A percentile compares a stretch with the other conserved stretches of the same genome.
These are phyloP conservation scores for Holotrichia oblita DNA, from an alignment of 1,140 invertebrate genomes.

Conservation along the genomic window DNA sequence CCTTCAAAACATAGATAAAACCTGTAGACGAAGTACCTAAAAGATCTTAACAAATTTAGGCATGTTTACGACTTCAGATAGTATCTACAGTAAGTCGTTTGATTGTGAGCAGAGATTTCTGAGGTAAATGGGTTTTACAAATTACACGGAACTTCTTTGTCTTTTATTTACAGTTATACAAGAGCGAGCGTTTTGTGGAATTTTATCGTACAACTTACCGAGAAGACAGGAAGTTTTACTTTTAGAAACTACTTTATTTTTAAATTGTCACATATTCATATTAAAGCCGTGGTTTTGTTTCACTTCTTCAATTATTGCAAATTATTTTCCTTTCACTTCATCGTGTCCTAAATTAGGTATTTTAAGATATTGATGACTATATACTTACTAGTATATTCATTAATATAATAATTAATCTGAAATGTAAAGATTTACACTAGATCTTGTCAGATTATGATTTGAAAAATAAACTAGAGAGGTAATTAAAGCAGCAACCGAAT, in stretches of 20 bases:
- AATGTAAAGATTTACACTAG: too few relatives aligned
- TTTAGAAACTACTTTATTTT: background rate
- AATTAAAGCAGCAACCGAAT: too few relatives aligned
- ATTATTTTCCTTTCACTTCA: too few relatives aligned
- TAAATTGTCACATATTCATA: background rate
- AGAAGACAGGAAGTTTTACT: background rate
- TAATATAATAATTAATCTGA: too few relatives aligned
- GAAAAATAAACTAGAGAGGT: too few relatives aligned
- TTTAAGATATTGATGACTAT: background rate
- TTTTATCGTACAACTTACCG: background rate
- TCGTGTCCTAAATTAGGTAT: background rate
- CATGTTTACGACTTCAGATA: conserved; percentile 27
- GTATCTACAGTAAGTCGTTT: conserved; percentile 30
- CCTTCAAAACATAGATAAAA: conserved; percentile 18
- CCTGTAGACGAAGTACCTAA: background rate
- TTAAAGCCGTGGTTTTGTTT: too few relatives aligned
- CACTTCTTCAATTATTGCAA: too few relatives aligned
- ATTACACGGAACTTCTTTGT: conserved; percentile 33
- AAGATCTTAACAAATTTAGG: conserved; percentile 35
- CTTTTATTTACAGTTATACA: conserved; percentile 20
- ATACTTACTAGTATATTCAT: too few relatives aligned
- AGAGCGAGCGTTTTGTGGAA: background rate
- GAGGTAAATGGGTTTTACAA: conserved; percentile 32
- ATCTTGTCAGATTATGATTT: too few relatives aligned
- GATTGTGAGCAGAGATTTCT: conserved; percentile 33